Conservation (phyloP, 2,888 invertebrate species). For the Dysmachus trigonus region DNA sequence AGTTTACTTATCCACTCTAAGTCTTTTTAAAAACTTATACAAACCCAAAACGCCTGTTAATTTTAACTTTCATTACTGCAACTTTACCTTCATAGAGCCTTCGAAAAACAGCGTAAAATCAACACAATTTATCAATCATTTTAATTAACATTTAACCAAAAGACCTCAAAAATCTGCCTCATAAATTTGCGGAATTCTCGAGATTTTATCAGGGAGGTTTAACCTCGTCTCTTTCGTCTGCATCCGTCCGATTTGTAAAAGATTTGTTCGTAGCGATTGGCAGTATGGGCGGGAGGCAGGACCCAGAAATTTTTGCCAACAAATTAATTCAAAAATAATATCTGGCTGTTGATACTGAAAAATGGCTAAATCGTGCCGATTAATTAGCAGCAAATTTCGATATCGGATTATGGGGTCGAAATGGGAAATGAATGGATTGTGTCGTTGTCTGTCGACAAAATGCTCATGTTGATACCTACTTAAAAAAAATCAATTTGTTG, state of each 20-base stretch:
- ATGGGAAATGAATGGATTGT: background rate
- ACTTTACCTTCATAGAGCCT: background rate
- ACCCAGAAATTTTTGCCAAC: slow-evolving; percentile 6
- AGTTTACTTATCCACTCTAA: background rate
- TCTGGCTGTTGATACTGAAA: background rate
- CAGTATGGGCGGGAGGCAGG: background rate
- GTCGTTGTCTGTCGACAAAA: background rate
- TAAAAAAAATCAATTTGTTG: background rate
- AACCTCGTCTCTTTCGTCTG: background rate
- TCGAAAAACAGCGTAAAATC: background rate
- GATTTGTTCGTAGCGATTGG: background rate
- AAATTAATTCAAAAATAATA: slow-evolving; percentile 16
- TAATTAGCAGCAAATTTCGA: slow-evolving; percentile 10
- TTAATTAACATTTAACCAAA: background rate
- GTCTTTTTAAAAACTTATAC: background rate
- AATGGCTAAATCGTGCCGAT: slow-evolving; percentile 16
- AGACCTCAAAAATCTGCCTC: background rate
- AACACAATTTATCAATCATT: background rate
- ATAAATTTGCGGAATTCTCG: background rate
- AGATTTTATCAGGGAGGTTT: background rate
- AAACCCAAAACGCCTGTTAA: background rate
- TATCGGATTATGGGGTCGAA: background rate
- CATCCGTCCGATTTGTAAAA: background rate
- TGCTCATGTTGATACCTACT: background rate
- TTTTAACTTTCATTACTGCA: background rate